Evolutionary conservation across 2,797 vertebrate genomes (phyloP).

Genomic region (Nasua narica): DNA sequence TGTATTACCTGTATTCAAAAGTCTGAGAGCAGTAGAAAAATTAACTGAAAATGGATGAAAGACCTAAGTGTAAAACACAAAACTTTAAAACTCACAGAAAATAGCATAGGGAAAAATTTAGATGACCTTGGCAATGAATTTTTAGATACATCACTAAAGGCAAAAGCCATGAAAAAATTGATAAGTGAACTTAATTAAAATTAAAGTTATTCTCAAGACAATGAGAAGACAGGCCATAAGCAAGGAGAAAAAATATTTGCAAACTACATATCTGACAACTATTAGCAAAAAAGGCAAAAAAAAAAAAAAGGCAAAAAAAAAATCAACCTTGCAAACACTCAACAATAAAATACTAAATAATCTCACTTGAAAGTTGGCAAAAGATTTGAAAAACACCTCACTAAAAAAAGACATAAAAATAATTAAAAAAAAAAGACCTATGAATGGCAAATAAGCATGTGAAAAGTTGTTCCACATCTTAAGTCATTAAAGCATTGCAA

Average conservation of each 20-base stretch:
- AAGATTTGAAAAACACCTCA: not conserved
- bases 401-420: not conserved
- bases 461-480: not conserved
- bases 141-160: not conserved
- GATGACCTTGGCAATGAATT: not conserved
- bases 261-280: not conserved
- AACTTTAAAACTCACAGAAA: not conserved
- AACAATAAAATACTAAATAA: not conserved
- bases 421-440: not conserved
- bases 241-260: not conserved
- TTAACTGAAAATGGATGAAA: not conserved
- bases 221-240: not conserved
- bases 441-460: not conserved
- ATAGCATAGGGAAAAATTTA: not conserved
- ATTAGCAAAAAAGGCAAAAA: not conserved
- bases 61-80: not conserved
- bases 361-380: not conserved
- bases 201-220: not conserved
- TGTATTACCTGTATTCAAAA: not conserved
- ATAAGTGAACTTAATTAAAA: not conserved
- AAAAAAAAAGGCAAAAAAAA: not conserved
- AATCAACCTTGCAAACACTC: not conserved
- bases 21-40: not conserved
- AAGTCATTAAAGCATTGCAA: not conserved
- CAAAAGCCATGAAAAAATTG: not conserved